Evolutionary conservation across 2,888 invertebrate species (phyloP), one percentile per base, ranked within the genome.

Genomic region (Idaea dimidiata): DNA sequence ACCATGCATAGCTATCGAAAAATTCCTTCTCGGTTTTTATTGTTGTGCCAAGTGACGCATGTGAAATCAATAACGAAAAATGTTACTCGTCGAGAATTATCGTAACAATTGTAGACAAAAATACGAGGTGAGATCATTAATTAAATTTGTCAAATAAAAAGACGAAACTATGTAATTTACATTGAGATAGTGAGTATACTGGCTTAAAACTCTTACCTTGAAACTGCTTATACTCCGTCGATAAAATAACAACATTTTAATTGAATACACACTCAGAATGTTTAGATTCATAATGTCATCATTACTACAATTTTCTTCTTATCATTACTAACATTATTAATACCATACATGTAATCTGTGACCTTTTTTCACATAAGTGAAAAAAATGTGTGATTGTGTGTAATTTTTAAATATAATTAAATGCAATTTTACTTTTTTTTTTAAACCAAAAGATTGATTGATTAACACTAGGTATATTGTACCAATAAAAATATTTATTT

Each of bases 1-100:
- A 76, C 89, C 89, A 79, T 87, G 88, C 84, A 85, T 81, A 78
- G 43, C 82, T 84, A 82, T 84, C 78, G 82, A 80, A 78, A 68
- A 82, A 87, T 87, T 85, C 86, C 82, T 81, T 72, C 71, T 72
- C 72, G 56, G 74, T 79, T 80, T 83, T 82, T 81, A 84, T 83
- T 79, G 77, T 72, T 72, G 82, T 86, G 89, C 89, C 89, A 90
- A 90, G 76, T 83, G 77, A 77, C 80, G 76, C 77, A 76, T 72
- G 70, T 61, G 54, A 63, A 63, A 64, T 43, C 43, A 43, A 43
- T 43, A 43, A 43, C 10, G 8, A 43, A 43, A 43, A 43, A 14
- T 43, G 43, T 43, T 43, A 10, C 6, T 6, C 43, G 3, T 43
- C 43, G 43, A 14, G 10, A 43, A 43, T 43, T 43, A 43, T 43